Evolutionary conservation across 2,888 invertebrate species (phyloP).

Genomic region (Orchesella flavescens): DNA sequence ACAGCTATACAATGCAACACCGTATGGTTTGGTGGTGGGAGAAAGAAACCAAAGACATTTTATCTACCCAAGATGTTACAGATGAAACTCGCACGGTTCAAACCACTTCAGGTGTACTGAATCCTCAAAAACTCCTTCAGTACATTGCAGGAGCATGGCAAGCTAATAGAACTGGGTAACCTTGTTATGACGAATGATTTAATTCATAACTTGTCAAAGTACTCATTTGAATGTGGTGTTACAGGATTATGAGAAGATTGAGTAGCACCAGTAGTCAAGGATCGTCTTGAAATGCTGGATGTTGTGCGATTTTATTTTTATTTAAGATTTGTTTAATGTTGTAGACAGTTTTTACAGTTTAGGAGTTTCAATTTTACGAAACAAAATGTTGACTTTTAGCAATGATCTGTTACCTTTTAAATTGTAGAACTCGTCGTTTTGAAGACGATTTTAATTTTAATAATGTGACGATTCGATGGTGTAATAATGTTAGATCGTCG

Average conservation of each 20-base stretch:
- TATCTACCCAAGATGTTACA: constrained; percentile 48
- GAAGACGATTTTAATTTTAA: no score
- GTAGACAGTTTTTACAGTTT: no score
- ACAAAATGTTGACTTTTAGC: no score
- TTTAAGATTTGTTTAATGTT: background rate
- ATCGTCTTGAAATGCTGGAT: constrained; percentile 31
- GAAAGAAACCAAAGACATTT: constrained; percentile 46
- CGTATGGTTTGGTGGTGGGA: constrained; percentile 66
- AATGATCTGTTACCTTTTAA: no score
- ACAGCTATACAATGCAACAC: constrained; percentile 65
- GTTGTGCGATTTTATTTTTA: background rate
- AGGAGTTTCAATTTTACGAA: no score
- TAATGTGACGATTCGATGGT: no score
- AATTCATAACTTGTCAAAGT: background rate
- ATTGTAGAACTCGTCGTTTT: no score
- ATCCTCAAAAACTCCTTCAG: constrained; percentile 37
- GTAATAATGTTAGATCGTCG: no score
- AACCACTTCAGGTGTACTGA: constrained; percentile 7
- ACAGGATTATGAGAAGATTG: constrained; percentile 47
- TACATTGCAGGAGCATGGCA: constrained; percentile 33
- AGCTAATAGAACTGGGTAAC: constrained; percentile 10
- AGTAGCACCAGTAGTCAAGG: constrained; percentile 57
- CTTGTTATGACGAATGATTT: background rate
- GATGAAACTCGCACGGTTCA: constrained; percentile 11
- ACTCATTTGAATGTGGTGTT: constrained; percentile 1